phyloP scores from a whole-genome alignment of 2,888 invertebrate species.

The Pammene aurita region DNA sequence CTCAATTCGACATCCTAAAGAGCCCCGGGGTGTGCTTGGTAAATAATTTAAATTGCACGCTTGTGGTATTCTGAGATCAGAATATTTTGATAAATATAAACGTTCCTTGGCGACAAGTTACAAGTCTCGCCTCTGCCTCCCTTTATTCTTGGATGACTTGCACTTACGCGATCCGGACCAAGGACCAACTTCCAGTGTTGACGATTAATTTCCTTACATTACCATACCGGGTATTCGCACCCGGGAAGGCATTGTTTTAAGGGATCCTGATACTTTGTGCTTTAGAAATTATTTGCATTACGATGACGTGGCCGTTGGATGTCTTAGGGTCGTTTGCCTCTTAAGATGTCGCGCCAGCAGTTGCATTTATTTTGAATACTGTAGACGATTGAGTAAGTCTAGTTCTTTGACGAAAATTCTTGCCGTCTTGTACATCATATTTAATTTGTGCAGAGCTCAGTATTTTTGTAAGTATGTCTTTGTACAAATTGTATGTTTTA shows the following conservation, averaged over 20 bases:
- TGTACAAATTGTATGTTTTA: too few species aligned
- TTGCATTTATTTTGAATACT: not conserved
- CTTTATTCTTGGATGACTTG: conserved; percentile 39
- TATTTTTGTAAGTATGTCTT: too few species aligned
- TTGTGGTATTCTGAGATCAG: not conserved
- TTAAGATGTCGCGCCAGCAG: not conserved
- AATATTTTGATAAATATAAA: conserved; percentile 5
- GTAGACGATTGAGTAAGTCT: too few species aligned
- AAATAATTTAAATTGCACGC: too few species aligned
- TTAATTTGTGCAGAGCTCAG: too few species aligned
- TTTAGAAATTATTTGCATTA: conserved; percentile 38
- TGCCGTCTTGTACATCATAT: too few species aligned
- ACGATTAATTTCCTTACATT: conserved; percentile 40
- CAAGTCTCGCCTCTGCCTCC: conserved; percentile 15
- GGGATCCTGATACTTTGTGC: conserved; percentile 27
- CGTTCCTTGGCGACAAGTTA: conserved; percentile 8
- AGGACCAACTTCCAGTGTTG: conserved; percentile 38
- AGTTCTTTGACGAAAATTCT: too few species aligned
- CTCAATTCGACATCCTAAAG: too few species aligned
- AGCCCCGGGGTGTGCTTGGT: too few species aligned
- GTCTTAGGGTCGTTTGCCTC: conserved; percentile 13
- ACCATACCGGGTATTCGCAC: conserved; percentile 31
- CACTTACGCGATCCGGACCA: conserved; percentile 18
- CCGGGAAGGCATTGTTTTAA: conserved; percentile 31
- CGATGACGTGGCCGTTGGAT: conserved; percentile 21